Evolutionary conservation across 2,113 vertebrate species (phyloP).

Genomic region (Dicrurus megarhynchus): DNA sequence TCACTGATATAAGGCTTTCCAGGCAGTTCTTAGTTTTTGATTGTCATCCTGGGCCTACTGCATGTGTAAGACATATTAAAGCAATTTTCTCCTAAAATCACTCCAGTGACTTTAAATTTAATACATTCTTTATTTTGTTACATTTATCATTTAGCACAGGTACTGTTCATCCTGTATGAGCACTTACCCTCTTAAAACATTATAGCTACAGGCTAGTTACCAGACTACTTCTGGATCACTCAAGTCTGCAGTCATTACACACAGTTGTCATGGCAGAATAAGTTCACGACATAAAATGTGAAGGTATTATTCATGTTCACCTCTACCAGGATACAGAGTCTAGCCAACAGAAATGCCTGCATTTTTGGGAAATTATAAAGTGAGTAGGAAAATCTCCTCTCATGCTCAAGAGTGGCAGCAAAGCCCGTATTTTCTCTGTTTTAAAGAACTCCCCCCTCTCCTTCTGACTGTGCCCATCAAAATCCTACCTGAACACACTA

Average conservation of each 20-base stretch:
- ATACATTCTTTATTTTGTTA: background rate
- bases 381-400: background rate
- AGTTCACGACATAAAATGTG: background rate
- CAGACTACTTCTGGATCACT: background rate
- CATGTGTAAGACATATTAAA: background rate
- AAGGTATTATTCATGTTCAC: background rate
- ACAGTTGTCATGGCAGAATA: background rate
- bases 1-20: background rate
- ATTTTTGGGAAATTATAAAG: background rate
- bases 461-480: background rate
- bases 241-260: background rate
- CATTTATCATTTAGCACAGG: background rate
- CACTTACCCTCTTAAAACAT: background rate
- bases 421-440: background rate
- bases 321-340: background rate
- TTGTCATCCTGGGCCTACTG: background rate
- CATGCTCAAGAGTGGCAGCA: background rate
- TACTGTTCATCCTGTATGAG: background rate
- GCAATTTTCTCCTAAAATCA: background rate
- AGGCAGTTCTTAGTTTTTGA: background rate
- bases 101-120: background rate
- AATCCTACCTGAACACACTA: background rate
- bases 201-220: background rate
- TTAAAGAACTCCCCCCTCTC: background rate
- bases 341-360: background rate